These are phyloP conservation scores for Embiotoca jacksoni DNA, from an alignment of 2,113 vertebrate species.

Conservation along the genomic window DNA sequence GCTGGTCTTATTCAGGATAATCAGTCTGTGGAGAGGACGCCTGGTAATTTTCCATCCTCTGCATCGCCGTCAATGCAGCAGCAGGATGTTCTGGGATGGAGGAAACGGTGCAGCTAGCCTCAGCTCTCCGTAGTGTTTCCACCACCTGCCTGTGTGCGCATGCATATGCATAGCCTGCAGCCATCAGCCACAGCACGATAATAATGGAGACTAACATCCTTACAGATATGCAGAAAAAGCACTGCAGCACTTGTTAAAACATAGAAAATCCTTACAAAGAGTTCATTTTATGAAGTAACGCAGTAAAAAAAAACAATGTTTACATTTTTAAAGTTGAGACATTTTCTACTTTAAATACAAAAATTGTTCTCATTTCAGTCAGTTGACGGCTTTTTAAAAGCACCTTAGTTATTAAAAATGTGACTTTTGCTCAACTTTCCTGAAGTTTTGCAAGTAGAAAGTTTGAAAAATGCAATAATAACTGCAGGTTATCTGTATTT, in stretches of 20 bases:
- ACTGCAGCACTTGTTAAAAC: not conserved
- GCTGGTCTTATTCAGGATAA: constrained; percentile 71
- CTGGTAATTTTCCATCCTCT: constrained; percentile 68
- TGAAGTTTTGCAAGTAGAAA: not conserved
- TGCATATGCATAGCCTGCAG: constrained; percentile 38
- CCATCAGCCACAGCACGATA: constrained; percentile 16
- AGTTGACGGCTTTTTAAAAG: constrained; percentile 10
- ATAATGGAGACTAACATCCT: constrained; percentile 1
- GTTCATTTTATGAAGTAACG: not conserved
- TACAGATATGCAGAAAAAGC: not conserved
- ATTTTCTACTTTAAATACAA: not conserved
- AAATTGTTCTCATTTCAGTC: not conserved
- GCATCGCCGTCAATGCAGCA: constrained; percentile 56
- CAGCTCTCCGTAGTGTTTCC: constrained; percentile 34
- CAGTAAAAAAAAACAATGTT: not conserved
- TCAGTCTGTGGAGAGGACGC: constrained; percentile 74
- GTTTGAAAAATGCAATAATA: not conserved
- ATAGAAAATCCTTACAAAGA: not conserved
- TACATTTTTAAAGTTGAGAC: not conserved
- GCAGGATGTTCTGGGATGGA: constrained; percentile 50
- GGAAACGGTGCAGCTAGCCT: constrained; percentile 50
- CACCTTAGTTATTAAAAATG: not conserved
- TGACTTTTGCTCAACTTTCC: not conserved
- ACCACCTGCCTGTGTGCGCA: constrained; percentile 23
- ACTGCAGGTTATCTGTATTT: not conserved